These are phyloP conservation scores for Micronisus gabar DNA, from an alignment of 2,113 vertebrate species.

Conservation along the genomic window DNA sequence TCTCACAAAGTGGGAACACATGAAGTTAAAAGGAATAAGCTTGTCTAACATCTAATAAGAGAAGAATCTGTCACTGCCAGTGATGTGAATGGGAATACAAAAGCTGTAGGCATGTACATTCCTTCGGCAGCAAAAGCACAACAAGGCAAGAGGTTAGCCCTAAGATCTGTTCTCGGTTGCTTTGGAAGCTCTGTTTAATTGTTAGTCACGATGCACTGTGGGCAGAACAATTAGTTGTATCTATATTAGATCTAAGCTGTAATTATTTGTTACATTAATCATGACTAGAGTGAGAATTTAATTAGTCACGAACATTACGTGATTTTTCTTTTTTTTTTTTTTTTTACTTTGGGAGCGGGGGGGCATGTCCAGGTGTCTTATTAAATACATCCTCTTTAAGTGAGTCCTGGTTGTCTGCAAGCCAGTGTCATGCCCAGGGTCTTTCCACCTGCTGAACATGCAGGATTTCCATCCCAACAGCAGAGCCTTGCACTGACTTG, in stretches of 20 bases:
- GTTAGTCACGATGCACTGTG: constrained; percentile 72
- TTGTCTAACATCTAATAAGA: constrained; percentile 34
- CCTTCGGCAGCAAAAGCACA: not conserved
- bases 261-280: constrained; percentile 83
- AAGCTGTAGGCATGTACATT: constrained; percentile 20
- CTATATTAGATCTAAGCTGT: constrained; percentile 80
- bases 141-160: constrained; percentile 42
- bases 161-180: constrained; percentile 28
- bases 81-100: constrained; percentile 36
- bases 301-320: constrained; percentile 69
- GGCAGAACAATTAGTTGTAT: constrained; percentile 80
- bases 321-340: not conserved
- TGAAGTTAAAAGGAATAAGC: constrained; percentile 11
- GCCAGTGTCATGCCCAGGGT: not conserved
- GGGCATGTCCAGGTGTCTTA: not conserved
- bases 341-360: not conserved
- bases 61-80: constrained; percentile 17
- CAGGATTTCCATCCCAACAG: not conserved
- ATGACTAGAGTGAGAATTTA: constrained; percentile 77
- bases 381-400: not conserved
- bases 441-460: not conserved
- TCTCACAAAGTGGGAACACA: not conserved
- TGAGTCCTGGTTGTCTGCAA: not conserved
- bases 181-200: constrained; percentile 72
- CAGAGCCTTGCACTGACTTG: not conserved